Percentiles rank a stretch among this genome's conserved stretches.
phyloP scores from a whole-genome alignment of 1,140 invertebrate species.

The Trigoniulus corallinus region DNA sequence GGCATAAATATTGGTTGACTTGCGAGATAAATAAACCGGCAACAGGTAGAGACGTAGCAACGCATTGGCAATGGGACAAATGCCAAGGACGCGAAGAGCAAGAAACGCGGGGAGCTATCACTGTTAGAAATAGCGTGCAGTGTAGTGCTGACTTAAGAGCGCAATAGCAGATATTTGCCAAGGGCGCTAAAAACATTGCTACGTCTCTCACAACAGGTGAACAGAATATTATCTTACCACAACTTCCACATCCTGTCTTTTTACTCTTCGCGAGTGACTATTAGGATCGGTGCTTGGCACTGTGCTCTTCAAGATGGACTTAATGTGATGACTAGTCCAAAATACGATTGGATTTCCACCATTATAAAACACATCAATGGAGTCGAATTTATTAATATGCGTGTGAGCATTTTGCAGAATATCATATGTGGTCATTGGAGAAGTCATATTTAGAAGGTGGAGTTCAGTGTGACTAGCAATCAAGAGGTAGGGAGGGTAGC shows the following conservation, averaged over 20 bases:
- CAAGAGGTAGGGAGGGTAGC: conserved; percentile 37
- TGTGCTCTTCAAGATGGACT: conserved; percentile 10
- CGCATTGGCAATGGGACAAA: too few relatives aligned
- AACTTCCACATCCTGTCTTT: neutral
- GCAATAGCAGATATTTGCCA: too few relatives aligned
- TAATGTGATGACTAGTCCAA: conserved; percentile 16
- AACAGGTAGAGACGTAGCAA: too few relatives aligned
- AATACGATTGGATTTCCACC: conserved; percentile 10
- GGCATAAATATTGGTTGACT: too few relatives aligned
- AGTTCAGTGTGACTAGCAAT: conserved; percentile 45
- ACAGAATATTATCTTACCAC: too few relatives aligned
- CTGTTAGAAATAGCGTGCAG: too few relatives aligned
- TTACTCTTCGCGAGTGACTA: neutral
- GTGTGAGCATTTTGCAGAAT: conserved; percentile 4
- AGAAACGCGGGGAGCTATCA: too few relatives aligned
- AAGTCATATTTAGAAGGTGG: conserved; percentile 39
- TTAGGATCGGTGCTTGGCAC: neutral
- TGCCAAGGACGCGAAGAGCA: too few relatives aligned
- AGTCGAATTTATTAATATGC: conserved; percentile 14
- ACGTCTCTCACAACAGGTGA: too few relatives aligned
- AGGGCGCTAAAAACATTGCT: too few relatives aligned
- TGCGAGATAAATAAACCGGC: too few relatives aligned
- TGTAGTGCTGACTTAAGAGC: too few relatives aligned
- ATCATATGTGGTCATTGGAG: conserved; percentile 31
- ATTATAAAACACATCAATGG: conserved; percentile 18